phyloP scores from a whole-genome alignment of 2,888 invertebrate genomes.

The Xylota segnis region DNA sequence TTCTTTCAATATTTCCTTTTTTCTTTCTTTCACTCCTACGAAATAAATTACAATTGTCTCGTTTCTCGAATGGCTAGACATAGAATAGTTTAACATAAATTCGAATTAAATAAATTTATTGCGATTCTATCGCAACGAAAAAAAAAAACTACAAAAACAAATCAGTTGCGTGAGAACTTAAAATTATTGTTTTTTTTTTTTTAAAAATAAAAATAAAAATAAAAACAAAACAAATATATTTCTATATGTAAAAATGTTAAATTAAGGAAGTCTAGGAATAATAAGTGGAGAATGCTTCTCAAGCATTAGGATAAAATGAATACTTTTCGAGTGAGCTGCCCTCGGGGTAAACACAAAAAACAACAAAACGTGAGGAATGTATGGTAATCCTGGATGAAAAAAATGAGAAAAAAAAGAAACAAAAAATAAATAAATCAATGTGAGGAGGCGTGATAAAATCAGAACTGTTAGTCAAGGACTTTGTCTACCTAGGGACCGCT shows the following conservation, averaged over 20 bases:
- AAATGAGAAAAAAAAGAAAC: constrained; percentile 4
- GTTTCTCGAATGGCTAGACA: constrained; percentile 62
- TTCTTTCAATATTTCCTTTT: constrained; percentile 20
- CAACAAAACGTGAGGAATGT: constrained; percentile 58
- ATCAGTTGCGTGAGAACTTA: constrained; percentile 19
- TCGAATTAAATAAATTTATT: constrained; percentile 62
- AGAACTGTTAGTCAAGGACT: too few species aligned
- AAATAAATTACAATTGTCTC: constrained; percentile 60
- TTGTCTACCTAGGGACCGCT: too few species aligned
- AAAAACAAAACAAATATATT: constrained; percentile 19
- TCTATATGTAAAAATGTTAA: constrained; percentile 44
- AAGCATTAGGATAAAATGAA: constrained; percentile 52
- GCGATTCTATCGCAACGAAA: constrained; percentile 64
- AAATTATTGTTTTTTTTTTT: too few species aligned
- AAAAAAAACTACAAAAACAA: neutral
- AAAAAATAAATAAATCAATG: neutral
- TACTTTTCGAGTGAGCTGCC: constrained; percentile 69
- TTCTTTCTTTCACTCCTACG: constrained; percentile 41
- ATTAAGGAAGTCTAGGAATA: constrained; percentile 59
- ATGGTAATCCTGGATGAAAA: constrained; percentile 47
- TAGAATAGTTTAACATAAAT: constrained; percentile 53
- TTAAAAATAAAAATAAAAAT: constrained; percentile 7
- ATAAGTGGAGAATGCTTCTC: constrained; percentile 52
- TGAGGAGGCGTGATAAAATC: neutral
- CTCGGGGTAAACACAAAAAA: constrained; percentile 59